Base-by-base conservation (phyloP, 2,888 invertebrate genomes). In the Anagyrus pseudococci region DNA sequence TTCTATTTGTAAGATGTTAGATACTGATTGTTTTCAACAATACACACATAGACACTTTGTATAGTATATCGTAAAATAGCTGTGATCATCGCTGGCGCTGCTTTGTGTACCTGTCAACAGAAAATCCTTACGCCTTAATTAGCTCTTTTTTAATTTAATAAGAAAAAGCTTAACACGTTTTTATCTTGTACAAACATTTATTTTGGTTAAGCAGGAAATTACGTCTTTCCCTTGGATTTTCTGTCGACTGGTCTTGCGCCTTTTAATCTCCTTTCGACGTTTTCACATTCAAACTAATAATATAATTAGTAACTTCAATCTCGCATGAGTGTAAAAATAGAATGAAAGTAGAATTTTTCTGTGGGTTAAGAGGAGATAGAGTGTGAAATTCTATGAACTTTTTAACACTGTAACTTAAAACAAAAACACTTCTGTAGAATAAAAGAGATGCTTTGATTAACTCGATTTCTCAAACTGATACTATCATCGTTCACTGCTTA, bases 41-140 rank as follows among this genome's bases (percentile, higher is more conserved):
- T 66, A 56, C 44, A 29, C 58, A 55, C 44, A 61, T 57, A 67
- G 50, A 52, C 61, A 64, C 61, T 44, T 53, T 60, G 44, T 57
- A 62, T 65, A 67, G 70, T 70, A 70, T 70, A 73, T 69, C 73
- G 71, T 76, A 75, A 72, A 75, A 75, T 79, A 79, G 77, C 79
- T 79, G 78, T 79, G 79, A 79, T 79, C 74, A 73, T 76, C 75
- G 43, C 8, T 40, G 59, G 49, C 26, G 40, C 40, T 20, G n/a
- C n/a, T n/a, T n/a, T n/a, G n/a, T n/a, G n/a, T 2, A 40, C 48
- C 62, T 62, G 53, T 62, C 37, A 2, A 49, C 33, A 56, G 40
- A 53, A 49, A 57, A 56, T 29, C 48, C 26, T 29, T n/a, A 46
- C 26, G 10, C 13, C 48, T 6, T 22, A 26, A 50, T 7, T 26